Conservation (phyloP, 1,140 invertebrate species). For the Apocrypta bakeri region DNA sequence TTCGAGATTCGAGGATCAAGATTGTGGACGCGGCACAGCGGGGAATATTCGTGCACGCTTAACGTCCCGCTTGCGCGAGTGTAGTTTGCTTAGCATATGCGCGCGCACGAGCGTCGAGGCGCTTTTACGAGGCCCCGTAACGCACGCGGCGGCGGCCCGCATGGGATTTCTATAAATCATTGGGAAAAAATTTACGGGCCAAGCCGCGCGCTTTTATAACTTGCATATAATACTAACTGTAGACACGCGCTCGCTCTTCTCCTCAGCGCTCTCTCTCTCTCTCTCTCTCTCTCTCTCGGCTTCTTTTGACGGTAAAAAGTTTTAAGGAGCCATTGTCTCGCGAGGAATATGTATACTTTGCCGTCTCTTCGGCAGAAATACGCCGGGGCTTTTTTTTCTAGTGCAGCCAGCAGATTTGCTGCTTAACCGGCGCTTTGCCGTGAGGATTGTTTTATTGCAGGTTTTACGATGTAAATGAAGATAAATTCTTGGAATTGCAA, state of each 20-base stretch:
- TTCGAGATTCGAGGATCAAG: slow-evolving; percentile 32
- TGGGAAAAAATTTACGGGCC: slow-evolving; percentile 28
- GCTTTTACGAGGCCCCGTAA: neutral
- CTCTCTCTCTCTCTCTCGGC: too few relatives aligned
- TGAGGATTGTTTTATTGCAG: slow-evolving; percentile 41
- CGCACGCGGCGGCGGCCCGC: neutral
- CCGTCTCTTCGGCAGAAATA: neutral
- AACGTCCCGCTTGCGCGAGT: neutral
- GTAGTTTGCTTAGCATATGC: slow-evolving; percentile 19
- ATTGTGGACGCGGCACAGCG: neutral
- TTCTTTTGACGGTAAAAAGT: slow-evolving; percentile 2
- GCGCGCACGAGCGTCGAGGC: neutral
- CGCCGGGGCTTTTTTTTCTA: neutral
- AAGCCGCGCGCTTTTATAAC: neutral
- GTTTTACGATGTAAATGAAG: slow-evolving; percentile 44
- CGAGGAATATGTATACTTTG: neutral
- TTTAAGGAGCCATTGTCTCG: slow-evolving; percentile 24
- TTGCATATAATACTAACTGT: neutral
- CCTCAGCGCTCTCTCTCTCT: neutral
- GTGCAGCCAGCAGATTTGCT: neutral
- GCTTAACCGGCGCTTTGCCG: neutral
- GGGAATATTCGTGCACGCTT: neutral
- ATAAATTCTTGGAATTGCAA: slow-evolving; percentile 34
- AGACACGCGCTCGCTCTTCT: neutral
- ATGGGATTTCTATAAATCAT: slow-evolving; percentile 27